A percentile compares a stretch with the other conserved stretches of the same genome.
phyloP scores from a whole-genome alignment of 2,113 vertebrate genomes.

The Phaetusa simplex region DNA sequence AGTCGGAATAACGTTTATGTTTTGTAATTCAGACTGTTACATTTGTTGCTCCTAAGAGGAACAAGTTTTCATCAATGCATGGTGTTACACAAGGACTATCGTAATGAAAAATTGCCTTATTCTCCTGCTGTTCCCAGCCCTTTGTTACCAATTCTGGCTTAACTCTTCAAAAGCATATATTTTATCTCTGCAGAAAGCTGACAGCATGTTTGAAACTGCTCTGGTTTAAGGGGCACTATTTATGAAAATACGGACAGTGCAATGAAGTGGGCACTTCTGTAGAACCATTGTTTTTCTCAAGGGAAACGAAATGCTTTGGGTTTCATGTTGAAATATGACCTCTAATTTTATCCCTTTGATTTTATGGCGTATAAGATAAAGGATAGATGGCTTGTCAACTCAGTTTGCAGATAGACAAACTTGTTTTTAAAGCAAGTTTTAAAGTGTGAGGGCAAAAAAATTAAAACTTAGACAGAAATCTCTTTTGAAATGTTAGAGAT shows the following conservation, averaged over 20 bases:
- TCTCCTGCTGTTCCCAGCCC: background rate
- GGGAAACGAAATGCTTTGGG: background rate
- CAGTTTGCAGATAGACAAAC: background rate
- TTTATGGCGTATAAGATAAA: background rate
- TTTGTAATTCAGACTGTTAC: background rate
- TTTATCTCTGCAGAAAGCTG: background rate
- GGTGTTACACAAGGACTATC: background rate
- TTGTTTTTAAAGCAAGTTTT: background rate
- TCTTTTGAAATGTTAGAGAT: background rate
- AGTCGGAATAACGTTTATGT: background rate
- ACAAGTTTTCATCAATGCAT: background rate
- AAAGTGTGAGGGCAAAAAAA: accelerated
- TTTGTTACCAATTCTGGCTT: background rate
- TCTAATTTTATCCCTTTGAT: background rate
- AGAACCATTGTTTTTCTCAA: background rate
- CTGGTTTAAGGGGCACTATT: background rate
- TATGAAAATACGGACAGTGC: background rate
- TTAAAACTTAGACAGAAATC: background rate
- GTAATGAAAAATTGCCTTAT: background rate
- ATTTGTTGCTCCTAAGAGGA: background rate
- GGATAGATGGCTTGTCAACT: background rate
- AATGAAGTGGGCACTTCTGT: background rate
- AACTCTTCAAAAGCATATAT: background rate
- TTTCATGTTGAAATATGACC: background rate
- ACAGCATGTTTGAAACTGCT: background rate